Conservation (phyloP, 2,797 vertebrate species). For the Acrocephalus scirpaceus region DNA sequence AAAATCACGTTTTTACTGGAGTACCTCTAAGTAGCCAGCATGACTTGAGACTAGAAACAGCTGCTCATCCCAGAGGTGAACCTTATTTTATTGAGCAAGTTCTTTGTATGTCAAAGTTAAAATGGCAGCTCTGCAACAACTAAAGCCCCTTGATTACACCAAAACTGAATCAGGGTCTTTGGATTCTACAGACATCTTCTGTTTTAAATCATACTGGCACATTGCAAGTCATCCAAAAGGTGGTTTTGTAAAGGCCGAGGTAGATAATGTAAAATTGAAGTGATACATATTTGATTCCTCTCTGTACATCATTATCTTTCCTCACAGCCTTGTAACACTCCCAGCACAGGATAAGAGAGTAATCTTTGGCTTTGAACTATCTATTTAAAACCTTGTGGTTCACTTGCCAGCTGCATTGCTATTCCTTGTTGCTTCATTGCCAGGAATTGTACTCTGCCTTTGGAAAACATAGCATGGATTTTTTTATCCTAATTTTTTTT, state of each 20-base stretch:
- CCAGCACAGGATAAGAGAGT: conserved; percentile 6
- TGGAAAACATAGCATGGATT: background rate
- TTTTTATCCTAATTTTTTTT: background rate
- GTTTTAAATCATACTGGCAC: background rate
- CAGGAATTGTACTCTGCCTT: background rate
- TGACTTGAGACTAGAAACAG: background rate
- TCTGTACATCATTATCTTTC: background rate
- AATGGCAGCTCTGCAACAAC: background rate
- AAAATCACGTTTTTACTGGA: background rate
- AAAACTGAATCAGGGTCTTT: background rate
- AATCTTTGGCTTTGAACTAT: conserved; percentile 47
- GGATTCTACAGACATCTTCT: background rate
- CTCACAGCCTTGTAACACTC: background rate
- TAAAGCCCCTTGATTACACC: background rate
- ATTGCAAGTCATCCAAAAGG: background rate
- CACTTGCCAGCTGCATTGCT: background rate
- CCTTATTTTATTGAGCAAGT: background rate
- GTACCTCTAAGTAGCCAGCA: background rate
- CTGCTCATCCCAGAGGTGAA: background rate
- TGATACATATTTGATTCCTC: background rate
- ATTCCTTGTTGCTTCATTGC: background rate
- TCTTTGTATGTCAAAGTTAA: background rate
- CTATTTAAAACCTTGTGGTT: conserved; percentile 48
- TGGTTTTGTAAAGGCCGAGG: background rate
- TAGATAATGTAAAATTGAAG: background rate